Evolutionary conservation across 2,797 vertebrate species (phyloP).

Genomic region (Lithobates sylvaticus): DNA sequence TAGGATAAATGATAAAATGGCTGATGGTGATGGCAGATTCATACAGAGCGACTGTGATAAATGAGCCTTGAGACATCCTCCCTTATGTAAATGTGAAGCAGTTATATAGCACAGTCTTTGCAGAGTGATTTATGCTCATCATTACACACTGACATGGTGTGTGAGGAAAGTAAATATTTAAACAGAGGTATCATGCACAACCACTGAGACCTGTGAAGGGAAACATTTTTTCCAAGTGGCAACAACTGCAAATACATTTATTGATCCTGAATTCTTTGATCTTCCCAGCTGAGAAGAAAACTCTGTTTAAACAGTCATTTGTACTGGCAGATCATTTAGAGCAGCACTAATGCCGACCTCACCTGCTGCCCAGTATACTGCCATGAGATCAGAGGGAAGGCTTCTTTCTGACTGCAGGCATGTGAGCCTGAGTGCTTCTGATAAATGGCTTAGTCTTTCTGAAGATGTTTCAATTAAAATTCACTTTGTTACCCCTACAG

Average conservation of each 20-base stretch:
- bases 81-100: conserved; percentile 1
- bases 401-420: not conserved
- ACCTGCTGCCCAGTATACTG: not conserved
- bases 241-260: not conserved
- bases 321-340: conserved; percentile 15
- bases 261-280: not conserved
- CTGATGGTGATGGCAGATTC: not conserved
- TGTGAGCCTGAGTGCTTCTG: not conserved
- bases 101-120: conserved; percentile 12
- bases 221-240: not conserved
- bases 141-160: not conserved
- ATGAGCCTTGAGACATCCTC: not conserved
- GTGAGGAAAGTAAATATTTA: not conserved
- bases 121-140: conserved; percentile 28
- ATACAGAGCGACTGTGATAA: conserved; percentile 10
- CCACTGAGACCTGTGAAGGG: not conserved
- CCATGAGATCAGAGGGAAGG: not conserved
- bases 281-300: not conserved
- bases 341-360: conserved; percentile 6
- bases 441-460: not conserved
- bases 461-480: not conserved
- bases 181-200: not conserved
- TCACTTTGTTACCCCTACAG: too few relatives aligned
- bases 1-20: not conserved
- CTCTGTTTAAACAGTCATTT: conserved; percentile 10